These are phyloP conservation scores for Nipponia nippon DNA, from an alignment of 2,113 vertebrate species.

Conservation along the genomic window DNA sequence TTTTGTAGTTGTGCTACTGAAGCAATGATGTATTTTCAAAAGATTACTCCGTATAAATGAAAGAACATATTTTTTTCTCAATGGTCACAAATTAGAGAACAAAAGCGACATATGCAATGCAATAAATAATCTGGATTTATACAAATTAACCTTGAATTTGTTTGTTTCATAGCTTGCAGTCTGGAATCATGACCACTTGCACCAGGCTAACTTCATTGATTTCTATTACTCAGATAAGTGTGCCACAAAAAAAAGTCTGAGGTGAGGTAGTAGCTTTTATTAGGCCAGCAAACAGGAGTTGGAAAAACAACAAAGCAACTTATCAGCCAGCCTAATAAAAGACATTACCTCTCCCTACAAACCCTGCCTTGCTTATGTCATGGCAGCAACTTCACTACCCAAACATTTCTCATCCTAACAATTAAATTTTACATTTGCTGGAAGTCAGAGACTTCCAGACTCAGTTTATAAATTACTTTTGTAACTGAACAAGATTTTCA, in stretches of 20 bases:
- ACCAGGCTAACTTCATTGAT: neutral
- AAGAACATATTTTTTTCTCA: neutral
- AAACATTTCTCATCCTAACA: neutral
- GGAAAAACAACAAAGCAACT: slow-evolving; percentile 16
- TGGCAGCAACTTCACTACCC: neutral
- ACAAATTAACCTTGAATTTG: neutral
- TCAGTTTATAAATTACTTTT: neutral
- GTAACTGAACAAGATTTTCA: neutral
- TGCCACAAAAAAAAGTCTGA: neutral
- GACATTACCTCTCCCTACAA: slow-evolving; percentile 4
- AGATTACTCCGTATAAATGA: neutral
- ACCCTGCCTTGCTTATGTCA: neutral
- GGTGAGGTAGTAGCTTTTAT: slow-evolving; percentile 6
- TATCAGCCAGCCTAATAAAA: slow-evolving; percentile 30
- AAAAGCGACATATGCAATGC: neutral
- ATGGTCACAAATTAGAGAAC: neutral
- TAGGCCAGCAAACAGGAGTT: neutral
- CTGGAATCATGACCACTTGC: neutral
- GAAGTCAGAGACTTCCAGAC: neutral
- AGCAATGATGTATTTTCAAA: neutral
- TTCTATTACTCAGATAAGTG: neutral
- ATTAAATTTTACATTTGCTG: neutral
- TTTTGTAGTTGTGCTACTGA: neutral
- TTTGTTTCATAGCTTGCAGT: neutral
- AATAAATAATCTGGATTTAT: neutral